Evolutionary conservation across 2,113 vertebrate genomes (phyloP).

Genomic region (Oryzias melastigma): DNA sequence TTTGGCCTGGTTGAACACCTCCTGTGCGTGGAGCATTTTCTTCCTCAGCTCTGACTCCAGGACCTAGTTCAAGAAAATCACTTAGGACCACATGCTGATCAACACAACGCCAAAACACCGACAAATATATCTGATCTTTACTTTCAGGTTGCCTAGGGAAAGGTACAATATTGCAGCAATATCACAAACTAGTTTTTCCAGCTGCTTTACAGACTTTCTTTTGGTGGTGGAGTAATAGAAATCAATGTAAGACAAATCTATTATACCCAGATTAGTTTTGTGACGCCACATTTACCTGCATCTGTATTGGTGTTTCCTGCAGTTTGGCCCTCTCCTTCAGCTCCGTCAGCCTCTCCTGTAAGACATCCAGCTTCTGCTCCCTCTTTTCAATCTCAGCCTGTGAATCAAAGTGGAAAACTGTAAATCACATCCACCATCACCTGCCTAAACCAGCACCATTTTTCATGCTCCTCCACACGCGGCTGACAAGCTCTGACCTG

Average conservation of each 20-base stretch:
- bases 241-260: too few relatives aligned
- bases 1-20: constrained; percentile 83
- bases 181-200: too few relatives aligned
- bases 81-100: not conserved
- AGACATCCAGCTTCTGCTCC: constrained; percentile 80
- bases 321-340: constrained; percentile 83
- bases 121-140: too few relatives aligned
- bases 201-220: too few relatives aligned
- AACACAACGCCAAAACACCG: not conserved
- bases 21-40: constrained; percentile 86
- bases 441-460: not conserved
- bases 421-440: constrained; percentile 2
- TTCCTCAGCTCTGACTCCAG: constrained; percentile 88
- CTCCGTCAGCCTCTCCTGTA: constrained; percentile 84
- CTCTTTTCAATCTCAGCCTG: constrained; percentile 86
- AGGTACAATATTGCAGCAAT: too few relatives aligned
- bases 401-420: constrained; percentile 39
- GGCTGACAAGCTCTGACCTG: constrained; percentile 78
- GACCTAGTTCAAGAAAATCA: constrained; percentile 74
- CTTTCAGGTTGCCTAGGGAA: not conserved
- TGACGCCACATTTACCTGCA: constrained; percentile 81
- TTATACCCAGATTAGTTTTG: too few relatives aligned
- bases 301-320: constrained; percentile 84
- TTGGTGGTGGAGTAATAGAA: too few relatives aligned
- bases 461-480: not conserved